A percentile compares a stretch with the other conserved stretches of the same genome.
phyloP scores from a whole-genome alignment of 1,140 invertebrate genomes.

The Cherax destructor region DNA sequence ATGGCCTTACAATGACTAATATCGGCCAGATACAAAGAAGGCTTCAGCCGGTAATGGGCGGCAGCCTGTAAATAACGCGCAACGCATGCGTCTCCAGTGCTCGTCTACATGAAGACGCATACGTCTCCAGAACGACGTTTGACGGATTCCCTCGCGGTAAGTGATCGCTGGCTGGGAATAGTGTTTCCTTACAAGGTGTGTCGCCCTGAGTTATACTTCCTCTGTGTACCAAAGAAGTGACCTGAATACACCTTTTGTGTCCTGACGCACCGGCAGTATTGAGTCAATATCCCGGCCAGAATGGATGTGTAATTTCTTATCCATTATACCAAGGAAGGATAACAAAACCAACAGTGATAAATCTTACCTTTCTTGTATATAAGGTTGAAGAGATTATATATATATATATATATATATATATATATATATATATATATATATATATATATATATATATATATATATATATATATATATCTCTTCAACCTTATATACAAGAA shows the following conservation, averaged over 20 bases:
- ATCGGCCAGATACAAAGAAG: conserved; percentile 56
- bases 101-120: conserved; percentile 2
- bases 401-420: too few relatives aligned
- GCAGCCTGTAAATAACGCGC: conserved; percentile 59
- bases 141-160: not conserved
- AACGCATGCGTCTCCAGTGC: not conserved
- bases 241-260: not conserved
- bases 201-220: not conserved
- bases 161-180: not conserved
- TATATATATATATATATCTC: too few relatives aligned
- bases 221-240: not conserved
- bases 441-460: too few relatives aligned
- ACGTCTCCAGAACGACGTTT: not conserved
- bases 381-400: too few relatives aligned
- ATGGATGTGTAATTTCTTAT: not conserved
- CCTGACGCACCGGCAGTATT: not conserved
- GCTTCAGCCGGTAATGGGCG: conserved; percentile 31
- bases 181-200: not conserved
- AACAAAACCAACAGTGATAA: conserved; percentile 25
- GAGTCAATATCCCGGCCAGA: not conserved
- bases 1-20: conserved; percentile 67
- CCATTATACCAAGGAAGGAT: not conserved
- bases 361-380: not conserved
- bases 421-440: too few relatives aligned
- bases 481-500: not conserved